Evolutionary conservation across 2,113 vertebrate species (phyloP).

Genomic region (Chrysochloris asiatica): DNA sequence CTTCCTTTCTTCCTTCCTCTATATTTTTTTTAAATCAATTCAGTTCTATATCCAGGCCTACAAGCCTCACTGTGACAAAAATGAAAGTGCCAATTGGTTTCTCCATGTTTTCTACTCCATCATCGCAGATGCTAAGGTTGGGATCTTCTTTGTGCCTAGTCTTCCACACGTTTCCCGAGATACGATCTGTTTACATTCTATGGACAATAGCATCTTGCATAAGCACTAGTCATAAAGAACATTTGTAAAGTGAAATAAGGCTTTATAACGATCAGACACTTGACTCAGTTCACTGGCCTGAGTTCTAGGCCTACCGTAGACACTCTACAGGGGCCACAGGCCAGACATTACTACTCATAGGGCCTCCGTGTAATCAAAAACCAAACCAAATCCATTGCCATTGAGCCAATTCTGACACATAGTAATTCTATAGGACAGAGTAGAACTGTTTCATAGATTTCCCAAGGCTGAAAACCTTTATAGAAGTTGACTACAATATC

Average conservation of each 20-base stretch:
- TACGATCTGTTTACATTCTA: background rate
- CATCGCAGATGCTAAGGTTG: background rate
- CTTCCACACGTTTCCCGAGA: fast-evolving
- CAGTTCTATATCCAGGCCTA: background rate
- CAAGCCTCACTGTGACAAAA: background rate
- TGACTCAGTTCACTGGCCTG: background rate
- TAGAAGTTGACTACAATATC: background rate
- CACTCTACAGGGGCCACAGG: background rate
- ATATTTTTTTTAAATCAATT: too few relatives aligned
- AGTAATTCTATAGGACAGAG: background rate
- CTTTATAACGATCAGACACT: background rate
- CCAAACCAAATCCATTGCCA: background rate
- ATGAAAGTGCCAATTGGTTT: background rate
- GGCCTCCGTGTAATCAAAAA: background rate
- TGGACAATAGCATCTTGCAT: too few relatives aligned
- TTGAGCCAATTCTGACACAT: too few relatives aligned
- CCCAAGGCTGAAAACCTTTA: background rate
- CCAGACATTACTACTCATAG: background rate
- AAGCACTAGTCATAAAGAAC: background rate
- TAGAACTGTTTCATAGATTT: background rate
- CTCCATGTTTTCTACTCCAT: background rate
- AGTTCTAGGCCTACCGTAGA: too few relatives aligned
- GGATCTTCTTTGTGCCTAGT: fast-evolving
- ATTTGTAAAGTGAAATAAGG: fast-evolving
- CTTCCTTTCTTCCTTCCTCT: too few relatives aligned